Percentiles rank a stretch among this genome's conserved stretches.
Evolutionary conservation across 2,113 vertebrate genomes (phyloP).

Genomic region (Plecotus auritus): DNA sequence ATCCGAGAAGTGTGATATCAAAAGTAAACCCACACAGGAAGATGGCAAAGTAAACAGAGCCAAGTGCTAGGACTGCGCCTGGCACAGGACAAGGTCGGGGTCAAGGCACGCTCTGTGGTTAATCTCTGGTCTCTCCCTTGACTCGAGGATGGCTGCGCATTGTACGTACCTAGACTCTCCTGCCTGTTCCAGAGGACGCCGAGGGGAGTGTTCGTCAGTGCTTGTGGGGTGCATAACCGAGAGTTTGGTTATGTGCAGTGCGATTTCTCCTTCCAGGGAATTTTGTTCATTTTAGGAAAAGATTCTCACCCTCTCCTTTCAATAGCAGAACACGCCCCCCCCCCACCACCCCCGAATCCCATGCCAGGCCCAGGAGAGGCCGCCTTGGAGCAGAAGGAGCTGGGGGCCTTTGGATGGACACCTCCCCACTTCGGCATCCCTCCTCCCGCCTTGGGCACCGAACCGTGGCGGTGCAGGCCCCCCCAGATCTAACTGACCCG

Average conservation of each 20-base stretch:
- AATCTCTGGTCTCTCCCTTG: neutral
- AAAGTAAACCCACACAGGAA: accelerated
- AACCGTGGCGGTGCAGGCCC: accelerated
- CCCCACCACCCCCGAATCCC: accelerated
- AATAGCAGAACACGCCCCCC: neutral
- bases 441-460: too few species aligned
- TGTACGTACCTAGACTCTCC: accelerated
- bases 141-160: neutral
- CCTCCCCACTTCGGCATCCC: accelerated
- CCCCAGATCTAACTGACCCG: too few species aligned
- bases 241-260: accelerated
- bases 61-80: accelerated
- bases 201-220: neutral
- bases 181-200: neutral
- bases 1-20: neutral
- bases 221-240: accelerated
- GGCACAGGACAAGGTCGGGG: accelerated
- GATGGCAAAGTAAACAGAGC: too few species aligned
- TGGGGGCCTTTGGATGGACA: accelerated
- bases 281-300: neutral
- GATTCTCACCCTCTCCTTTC: neutral
- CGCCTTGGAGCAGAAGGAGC: neutral
- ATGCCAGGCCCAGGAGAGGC: neutral
- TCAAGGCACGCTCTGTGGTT: neutral
- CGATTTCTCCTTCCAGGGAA: too few species aligned